Evolutionary conservation across 2,888 invertebrate species (phyloP), one percentile per base, ranked within the genome.

Genomic region (Amphipoea oculea): DNA sequence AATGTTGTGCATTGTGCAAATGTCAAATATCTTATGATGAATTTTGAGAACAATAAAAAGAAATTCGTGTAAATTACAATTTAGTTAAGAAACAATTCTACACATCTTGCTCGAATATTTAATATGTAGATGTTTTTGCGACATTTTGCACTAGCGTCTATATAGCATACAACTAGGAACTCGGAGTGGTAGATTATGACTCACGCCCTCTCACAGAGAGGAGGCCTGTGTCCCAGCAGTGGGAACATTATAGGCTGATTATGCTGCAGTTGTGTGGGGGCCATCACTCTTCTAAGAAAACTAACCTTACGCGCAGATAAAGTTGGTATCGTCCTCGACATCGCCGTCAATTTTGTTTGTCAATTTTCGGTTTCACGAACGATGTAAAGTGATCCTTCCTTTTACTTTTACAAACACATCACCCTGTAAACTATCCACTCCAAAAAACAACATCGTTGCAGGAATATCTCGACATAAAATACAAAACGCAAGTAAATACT

Each of bases 351-450:
- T 40, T 20, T 0, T 23, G 0, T 65, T 40, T 23, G 11, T 40
- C 65, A 2, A 67, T 9, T 42, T 42, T 42, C 20, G 1, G 23
- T 66, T 42, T 42, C 7, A 42, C 23, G 20, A n/a, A 42, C 23
- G 4, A n/a, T 66, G 23, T 2, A 40, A 40, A 48, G 65, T 12
- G 12, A 29, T 5, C 23, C 14, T 36, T 14, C 2, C 4, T n/a
- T 17, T 73, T 20, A 51, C 2, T 36, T 36, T 62, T 54, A 14
- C 0, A 17, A 48, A 48, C 9, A 57, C 40, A 51, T 11, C 42
- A 40, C 0, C 65, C 63, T 63, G 73, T 82, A 77, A 87, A 81
- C 85, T 71, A 80, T 87, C 79, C 82, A 83, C 78, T 75, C 51
- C 11, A 69, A 60, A 60, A 42, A n/a, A 65, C 48, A 73, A 73